A percentile compares a stretch with the other conserved stretches of the same genome.
These are phyloP conservation scores for Sweltsa coloradensis DNA, from an alignment of 1,140 invertebrate species.

Conservation along the genomic window DNA sequence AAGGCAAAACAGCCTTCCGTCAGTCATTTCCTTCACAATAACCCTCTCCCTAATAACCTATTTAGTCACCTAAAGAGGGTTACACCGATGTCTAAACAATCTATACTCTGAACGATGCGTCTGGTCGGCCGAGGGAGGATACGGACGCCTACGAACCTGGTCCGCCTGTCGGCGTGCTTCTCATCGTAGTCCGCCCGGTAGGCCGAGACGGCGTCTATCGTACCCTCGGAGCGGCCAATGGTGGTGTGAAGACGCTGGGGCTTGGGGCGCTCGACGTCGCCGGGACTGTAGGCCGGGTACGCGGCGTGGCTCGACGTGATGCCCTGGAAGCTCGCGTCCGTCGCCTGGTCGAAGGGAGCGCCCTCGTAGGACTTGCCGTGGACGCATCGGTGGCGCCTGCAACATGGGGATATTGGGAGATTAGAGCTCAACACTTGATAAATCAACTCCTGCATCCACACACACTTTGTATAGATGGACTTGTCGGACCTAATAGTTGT, in stretches of 20 bases:
- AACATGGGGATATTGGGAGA: too few species aligned
- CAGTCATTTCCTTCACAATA: too few species aligned
- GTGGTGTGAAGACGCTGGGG: conserved; percentile 22
- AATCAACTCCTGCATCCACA: too few species aligned
- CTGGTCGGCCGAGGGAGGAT: conserved; percentile 18
- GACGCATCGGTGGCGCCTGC: conserved; percentile 36
- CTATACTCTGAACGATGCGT: too few species aligned
- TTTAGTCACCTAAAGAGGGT: too few species aligned
- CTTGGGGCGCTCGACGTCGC: conserved; percentile 21
- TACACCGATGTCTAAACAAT: too few species aligned
- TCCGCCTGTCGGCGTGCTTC: conserved; percentile 39
- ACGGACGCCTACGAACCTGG: conserved; percentile 21
- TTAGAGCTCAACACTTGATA: too few species aligned
- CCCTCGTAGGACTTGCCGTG: conserved; percentile 29
- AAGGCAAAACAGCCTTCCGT: too few species aligned
- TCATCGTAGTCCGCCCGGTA: conserved; percentile 51
- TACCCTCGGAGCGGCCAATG: conserved; percentile 28
- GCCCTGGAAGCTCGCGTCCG: conserved; percentile 6
- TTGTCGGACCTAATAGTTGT: too few species aligned
- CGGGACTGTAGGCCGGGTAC: conserved; percentile 19
- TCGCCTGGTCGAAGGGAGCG: conserved; percentile 27
- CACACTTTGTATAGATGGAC: too few species aligned
- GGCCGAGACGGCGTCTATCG: conserved; percentile 39
- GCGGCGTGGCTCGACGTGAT: conserved; percentile 19
- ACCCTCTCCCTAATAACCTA: too few species aligned